Evolutionary conservation across 1,140 invertebrate genomes (phyloP), one percentile per base, ranked within the genome.

Genomic region (Procambarus virginalis): DNA sequence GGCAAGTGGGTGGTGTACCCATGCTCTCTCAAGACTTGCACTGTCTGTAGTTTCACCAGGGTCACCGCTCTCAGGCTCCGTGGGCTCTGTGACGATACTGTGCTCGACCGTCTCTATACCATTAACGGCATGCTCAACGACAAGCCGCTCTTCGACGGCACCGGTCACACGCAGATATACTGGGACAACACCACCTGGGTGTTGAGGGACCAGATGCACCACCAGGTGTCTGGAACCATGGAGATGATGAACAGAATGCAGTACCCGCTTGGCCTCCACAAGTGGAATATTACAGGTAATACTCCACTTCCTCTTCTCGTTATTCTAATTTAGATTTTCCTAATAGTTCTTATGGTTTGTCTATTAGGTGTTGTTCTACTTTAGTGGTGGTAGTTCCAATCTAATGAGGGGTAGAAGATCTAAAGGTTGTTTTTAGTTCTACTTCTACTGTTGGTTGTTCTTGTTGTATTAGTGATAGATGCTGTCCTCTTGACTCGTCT

Each of bases 101-200:
- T 81, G 46, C 75, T 92, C 3, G 89, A 92, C 81, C 86, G 77
- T 9, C 60, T 58, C 20, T 92, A 76, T 75, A 51, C 83, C 3
- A 91, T 92, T 17, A 86, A 75, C 20, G 83, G 82, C 14, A 60
- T 82, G 51, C 88, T 34, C 46, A 89, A 92, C 49, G 76, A 81
- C 34, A 90, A 92, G 64, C 86, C 91, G 8, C 12, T 87, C 6
- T 91, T 92, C 78, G 76, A 82, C 34, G 91, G 91, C 73, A 55
- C 88, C 48, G 81, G 86, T 2, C 82, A 92, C 70, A 87, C 89
- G 2, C 68, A 85, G 51, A 91, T 92, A 45, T 84, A 73, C 55
- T 90, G 89, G 85, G 84, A 78, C 45, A 91, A 92, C 85, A 89
- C 14, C 17, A 92, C 91, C 0, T 92, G 91, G 91, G 82, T 77